Evolutionary conservation across 2,797 vertebrate species (phyloP), one percentile per base, ranked within the genome.

Genomic region (Oryzias sinensis): DNA sequence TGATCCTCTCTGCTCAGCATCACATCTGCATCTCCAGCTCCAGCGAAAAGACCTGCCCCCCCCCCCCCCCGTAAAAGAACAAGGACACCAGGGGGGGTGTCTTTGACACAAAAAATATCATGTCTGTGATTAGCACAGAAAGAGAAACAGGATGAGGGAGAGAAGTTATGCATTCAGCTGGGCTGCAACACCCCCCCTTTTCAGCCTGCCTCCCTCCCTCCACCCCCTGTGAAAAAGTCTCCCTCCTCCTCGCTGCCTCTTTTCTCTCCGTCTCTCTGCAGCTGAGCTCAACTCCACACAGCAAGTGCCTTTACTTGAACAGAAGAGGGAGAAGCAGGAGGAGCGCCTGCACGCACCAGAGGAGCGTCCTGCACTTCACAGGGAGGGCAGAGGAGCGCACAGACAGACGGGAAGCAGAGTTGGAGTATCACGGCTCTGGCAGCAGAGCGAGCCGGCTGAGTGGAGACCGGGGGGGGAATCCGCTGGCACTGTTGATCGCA

Each of bases 241-340:
- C 56, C 55, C 68, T 20, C 65, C 53, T 69, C 68, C 63, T 29
- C 69, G 56, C 71, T 67, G 57, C 70, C 53, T 51, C 49, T 56
- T 56, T 57, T 57, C 55, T 46, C 72, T 56, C 68, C 57, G 43
- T 56, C 65, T 68, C 85, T 87, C 87, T 89, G 88, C 89, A 90
- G 86, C 90, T 90, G 90, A 88, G 87, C 82, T 87, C 84, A 87
- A 88, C 82, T 84, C 82, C 80, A 87, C 79, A 89, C 84, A 84
- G 86, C 83, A 78, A 87, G 86, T 86, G 88, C 85, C 83, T 89
- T 89, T 82, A 88, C 84, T 88, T 81, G 67, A 87, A 78, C 86
- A 77, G 79, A 74, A 74, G 80, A 84, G 84, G 74, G 58, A 72
- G 68, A 72, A 79, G 74, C 74, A 61, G 77, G 59, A 83, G 72